These are phyloP conservation scores for Euborellia annulipes DNA, from an alignment of 1,140 invertebrate species.

Conservation along the genomic window DNA sequence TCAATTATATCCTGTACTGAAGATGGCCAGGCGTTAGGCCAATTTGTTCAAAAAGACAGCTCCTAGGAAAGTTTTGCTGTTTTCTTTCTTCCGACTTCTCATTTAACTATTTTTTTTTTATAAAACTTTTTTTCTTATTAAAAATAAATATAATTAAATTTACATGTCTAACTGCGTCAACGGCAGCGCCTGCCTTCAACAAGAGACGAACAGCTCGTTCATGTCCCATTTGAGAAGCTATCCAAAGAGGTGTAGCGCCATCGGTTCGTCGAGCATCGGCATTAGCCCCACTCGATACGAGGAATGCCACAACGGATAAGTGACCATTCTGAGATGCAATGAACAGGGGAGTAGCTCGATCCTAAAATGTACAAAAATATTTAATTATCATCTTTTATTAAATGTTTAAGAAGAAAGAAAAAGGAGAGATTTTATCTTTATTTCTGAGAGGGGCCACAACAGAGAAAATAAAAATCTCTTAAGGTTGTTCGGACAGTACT, in stretches of 20 bases:
- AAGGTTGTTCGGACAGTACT: no score
- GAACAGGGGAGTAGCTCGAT: constrained; percentile 73
- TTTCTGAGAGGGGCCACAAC: no score
- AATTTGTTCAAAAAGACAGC: no score
- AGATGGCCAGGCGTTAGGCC: no score
- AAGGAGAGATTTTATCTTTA: no score
- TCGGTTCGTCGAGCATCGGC: constrained; percentile 56
- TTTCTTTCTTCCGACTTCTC: no score
- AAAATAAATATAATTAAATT: constrained; percentile 16
- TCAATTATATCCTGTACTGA: no score
- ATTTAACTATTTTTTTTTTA: background rate
- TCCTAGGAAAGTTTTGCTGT: no score
- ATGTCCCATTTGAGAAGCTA: constrained; percentile 85
- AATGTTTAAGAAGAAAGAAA: no score
- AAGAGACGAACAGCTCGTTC: constrained; percentile 62
- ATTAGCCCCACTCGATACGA: constrained; percentile 51
- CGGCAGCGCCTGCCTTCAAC: constrained; percentile 54
- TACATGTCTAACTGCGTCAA: constrained; percentile 67
- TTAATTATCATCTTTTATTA: no score
- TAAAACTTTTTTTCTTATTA: constrained; percentile 1
- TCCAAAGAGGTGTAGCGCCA: constrained; percentile 80
- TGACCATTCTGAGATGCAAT: constrained; percentile 85
- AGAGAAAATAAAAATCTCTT: no score
- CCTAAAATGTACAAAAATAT: constrained; percentile 34
- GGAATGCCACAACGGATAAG: constrained; percentile 47